phyloP scores from a whole-genome alignment of 2,113 vertebrate species.

The Brachypodius melanocephalos region DNA sequence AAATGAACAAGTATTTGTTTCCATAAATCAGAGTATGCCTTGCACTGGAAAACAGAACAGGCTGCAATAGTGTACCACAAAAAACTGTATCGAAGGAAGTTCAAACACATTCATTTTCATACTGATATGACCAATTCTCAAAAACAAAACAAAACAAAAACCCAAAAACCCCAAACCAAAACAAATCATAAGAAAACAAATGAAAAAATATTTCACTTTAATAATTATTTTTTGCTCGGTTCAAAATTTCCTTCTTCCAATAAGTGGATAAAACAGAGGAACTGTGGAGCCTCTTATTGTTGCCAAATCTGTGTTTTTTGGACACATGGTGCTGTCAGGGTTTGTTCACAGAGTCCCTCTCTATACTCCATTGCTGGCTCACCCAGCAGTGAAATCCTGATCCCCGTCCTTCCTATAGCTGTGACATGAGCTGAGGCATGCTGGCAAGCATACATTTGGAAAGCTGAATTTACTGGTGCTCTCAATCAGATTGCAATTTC shows the following conservation, averaged over 20 bases:
- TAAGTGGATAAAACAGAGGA: background rate
- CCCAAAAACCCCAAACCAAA: too few relatives aligned
- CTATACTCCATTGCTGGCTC: background rate
- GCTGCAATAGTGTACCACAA: background rate
- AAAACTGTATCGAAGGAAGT: background rate
- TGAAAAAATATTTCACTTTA: background rate
- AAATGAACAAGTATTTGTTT: background rate
- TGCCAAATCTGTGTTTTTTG: background rate
- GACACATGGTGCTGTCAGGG: accelerated
- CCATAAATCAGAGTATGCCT: background rate
- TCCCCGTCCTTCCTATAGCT: background rate
- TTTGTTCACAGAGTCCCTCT: background rate
- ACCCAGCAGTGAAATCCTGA: background rate
- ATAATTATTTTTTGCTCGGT: background rate
- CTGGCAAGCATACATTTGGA: background rate
- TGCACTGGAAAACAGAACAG: background rate
- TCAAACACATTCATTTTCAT: background rate
- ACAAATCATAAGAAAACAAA: background rate
- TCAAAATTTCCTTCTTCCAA: background rate
- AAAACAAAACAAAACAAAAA: too few relatives aligned
- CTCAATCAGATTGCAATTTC: background rate
- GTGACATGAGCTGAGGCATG: background rate
- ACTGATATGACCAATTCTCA: background rate
- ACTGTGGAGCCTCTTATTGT: background rate
- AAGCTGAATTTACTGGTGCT: background rate